These are phyloP conservation scores for Naso thynnoides DNA, from an alignment of 2,797 vertebrate species.

Conservation along the genomic window DNA sequence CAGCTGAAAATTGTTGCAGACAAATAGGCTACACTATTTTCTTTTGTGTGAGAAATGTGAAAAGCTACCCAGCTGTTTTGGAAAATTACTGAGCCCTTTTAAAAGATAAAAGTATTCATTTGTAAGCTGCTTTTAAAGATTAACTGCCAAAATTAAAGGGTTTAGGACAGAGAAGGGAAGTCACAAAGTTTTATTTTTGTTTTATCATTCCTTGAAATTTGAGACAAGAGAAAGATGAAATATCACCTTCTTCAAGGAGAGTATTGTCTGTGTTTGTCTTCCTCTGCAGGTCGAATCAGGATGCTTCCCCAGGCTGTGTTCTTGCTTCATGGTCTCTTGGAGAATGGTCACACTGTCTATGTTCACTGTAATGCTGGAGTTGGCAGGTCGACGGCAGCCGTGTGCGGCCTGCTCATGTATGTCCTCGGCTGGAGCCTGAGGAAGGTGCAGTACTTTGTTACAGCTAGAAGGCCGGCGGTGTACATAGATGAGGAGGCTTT, in stretches of 20 bases:
- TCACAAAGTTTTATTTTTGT: background rate
- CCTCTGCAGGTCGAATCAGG: constrained; percentile 87
- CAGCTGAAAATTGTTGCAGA: too few species aligned
- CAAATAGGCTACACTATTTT: too few species aligned
- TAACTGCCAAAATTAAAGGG: too few species aligned
- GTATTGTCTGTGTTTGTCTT: constrained; percentile 20
- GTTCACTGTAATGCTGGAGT: constrained; percentile 98
- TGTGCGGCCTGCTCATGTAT: constrained; percentile 94
- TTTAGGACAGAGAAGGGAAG: background rate
- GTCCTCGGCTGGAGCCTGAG: constrained; percentile 92
- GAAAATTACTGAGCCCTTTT: too few species aligned
- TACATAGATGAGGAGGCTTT: constrained; percentile 97
- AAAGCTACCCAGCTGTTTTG: too few species aligned
- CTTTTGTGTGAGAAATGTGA: too few species aligned
- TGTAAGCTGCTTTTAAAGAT: too few species aligned
- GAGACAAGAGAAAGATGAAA: background rate
- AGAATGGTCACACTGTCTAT: constrained; percentile 94
- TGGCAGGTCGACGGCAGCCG: constrained; percentile 92
- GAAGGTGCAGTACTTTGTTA: constrained; percentile 93
- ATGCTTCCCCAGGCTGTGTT: constrained; percentile 97
- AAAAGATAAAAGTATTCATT: too few species aligned
- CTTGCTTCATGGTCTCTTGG: constrained; percentile 91
- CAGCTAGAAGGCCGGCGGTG: constrained; percentile 88
- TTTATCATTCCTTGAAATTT: background rate
- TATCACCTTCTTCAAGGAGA: background rate